phyloP scores from a whole-genome alignment of 2,888 invertebrate species.

The Nasonia oneida region DNA sequence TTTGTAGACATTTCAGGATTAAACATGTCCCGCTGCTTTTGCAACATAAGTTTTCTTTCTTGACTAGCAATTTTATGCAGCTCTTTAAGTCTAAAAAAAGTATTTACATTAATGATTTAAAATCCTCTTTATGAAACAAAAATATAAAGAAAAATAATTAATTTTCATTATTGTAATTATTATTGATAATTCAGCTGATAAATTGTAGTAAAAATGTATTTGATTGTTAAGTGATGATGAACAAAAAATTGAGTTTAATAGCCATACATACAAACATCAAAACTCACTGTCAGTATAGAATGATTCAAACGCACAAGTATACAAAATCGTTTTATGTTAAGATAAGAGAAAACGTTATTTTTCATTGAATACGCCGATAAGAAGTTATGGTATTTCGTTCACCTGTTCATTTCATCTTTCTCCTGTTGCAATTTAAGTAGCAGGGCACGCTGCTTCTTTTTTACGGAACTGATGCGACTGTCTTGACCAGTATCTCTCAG shows the following conservation, averaged over 20 bases:
- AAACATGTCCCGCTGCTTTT: conserved; percentile 81
- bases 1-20: conserved; percentile 81
- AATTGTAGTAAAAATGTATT: neutral
- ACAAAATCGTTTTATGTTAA: conserved; percentile 37
- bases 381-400: conserved; percentile 58
- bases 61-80: conserved; percentile 81
- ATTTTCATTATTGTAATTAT: neutral
- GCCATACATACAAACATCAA: neutral
- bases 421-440: conserved; percentile 85
- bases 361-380: conserved; percentile 44
- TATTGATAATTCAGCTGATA: neutral
- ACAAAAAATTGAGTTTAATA: neutral
- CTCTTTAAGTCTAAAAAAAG: conserved; percentile 79
- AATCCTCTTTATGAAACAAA: neutral
- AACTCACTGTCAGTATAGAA: neutral
- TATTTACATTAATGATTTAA: neutral
- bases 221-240: conserved; percentile 2
- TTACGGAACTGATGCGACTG: conserved; percentile 80
- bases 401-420: conserved; percentile 85
- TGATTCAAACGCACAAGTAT: conserved; percentile 8
- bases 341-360: conserved; percentile 54
- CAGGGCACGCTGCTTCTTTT: conserved; percentile 85
- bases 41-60: conserved; percentile 80
- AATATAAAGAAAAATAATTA: conserved; percentile 10
- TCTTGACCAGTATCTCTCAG: conserved; percentile 77